Base-by-base conservation (phyloP, 92 coral and sea anemone species). In the Porites cylindrica region DNA sequence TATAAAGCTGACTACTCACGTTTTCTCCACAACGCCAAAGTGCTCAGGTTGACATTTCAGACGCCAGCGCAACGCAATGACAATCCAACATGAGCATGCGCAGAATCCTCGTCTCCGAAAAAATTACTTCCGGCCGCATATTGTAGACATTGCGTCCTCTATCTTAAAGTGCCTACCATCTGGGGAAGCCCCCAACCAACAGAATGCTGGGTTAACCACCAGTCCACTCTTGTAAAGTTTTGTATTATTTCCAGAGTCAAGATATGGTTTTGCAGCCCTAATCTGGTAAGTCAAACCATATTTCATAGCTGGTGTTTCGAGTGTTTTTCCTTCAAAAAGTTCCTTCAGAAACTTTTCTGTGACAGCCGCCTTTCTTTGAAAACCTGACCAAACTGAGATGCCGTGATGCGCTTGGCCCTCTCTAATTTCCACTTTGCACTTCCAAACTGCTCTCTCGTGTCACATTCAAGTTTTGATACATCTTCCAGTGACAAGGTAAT, bases 181-280 rank as follows among this genome's bases (percentile, higher is more conserved):
- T 72, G 87, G 79, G 71, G 87, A 82, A 59, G 79, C 87, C 80
- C 80, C 87, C 23, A 82, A 13, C 78, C 80, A 83, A 6, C 87
- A 72, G 26, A 70, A 60, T 72, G 87, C 56, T 52, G 80, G 80
- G 79, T 83, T 70, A 83, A 83, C 67, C 51, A 82, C 70, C 16
- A 79, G 72, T 63, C 75, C 73, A 79, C 74, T 32, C 50, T 82
- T 71, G 70, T 70, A 72, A n/a, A 82, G 4, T 20, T 71, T 20
- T 71, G 51, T 67, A 24, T 67, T 69, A 66, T 50, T 77, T 50
- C 86, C 56, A 70, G 58, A 56, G 21, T 82, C 86, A 70, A 81
- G 18, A 71, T 82, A 82, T 50, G 70, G 68, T 71, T 70, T 82
- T 56, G 70, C 78, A 82, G 86, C 86, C 71, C 86, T 70, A 69